Conservation (phyloP, 2,797 vertebrate species). For the Thamnophis elegans region DNA sequence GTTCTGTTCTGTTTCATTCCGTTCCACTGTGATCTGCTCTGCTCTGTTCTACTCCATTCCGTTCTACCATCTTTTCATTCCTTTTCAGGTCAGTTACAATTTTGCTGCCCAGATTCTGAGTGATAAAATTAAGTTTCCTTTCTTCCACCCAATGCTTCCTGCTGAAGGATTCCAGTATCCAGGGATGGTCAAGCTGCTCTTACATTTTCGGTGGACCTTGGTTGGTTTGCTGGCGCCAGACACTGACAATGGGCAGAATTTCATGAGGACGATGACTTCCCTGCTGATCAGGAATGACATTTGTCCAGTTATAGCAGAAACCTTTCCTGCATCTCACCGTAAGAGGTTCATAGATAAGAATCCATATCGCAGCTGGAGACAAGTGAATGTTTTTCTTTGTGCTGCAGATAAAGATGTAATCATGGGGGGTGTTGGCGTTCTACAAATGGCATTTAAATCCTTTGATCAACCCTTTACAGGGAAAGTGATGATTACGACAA, state of each 20-base stretch:
- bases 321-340: background rate
- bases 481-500: background rate
- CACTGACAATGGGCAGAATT: background rate
- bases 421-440: background rate
- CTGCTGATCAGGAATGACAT: background rate
- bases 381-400: background rate
- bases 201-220: background rate
- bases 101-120: background rate
- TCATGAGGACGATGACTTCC: background rate
- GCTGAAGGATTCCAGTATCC: background rate
- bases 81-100: background rate
- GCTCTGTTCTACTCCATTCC: too few relatives aligned
- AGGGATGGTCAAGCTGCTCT: background rate
- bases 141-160: background rate
- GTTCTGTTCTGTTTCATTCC: too few relatives aligned
- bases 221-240: background rate
- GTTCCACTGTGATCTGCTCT: too few relatives aligned
- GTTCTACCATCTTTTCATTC: background rate
- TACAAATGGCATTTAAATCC: background rate
- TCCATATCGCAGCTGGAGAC: background rate
- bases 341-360: background rate
- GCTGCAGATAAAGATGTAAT: background rate
- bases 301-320: background rate
- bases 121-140: background rate
- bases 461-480: background rate